A percentile compares a stretch with the other conserved stretches of the same genome.
Conservation (phyloP, 2,888 invertebrate species). For the Meteorus cinctellus region DNA sequence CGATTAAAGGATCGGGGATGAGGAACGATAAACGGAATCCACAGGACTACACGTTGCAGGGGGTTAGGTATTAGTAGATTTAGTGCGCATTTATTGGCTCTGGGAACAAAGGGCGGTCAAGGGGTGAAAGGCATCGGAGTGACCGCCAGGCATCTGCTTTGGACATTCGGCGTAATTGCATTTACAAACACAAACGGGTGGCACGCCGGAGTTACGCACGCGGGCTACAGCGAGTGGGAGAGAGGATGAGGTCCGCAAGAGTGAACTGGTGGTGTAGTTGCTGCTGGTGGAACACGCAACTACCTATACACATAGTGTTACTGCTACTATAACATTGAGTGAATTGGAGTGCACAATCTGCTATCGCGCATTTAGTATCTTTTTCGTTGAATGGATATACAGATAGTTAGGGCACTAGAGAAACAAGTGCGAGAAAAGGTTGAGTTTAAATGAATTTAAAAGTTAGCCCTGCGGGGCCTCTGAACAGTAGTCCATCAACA, state of each 20-base stretch:
- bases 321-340: constrained; percentile 23
- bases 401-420: neutral
- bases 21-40: constrained; percentile 36
- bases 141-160: constrained; percentile 68
- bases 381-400: neutral
- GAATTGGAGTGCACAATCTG: constrained; percentile 32
- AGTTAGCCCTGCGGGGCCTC: constrained; percentile 25
- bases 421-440: neutral
- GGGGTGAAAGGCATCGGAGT: constrained; percentile 61
- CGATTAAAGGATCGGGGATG: neutral
- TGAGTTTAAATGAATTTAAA: constrained; percentile 40
- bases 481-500: constrained; percentile 31
- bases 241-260: constrained; percentile 1
- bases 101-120: constrained; percentile 60
- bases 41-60: constrained; percentile 27
- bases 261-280: neutral
- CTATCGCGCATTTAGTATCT: constrained; percentile 12
- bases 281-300: neutral
- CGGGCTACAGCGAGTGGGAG: neutral
- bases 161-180: constrained; percentile 69
- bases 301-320: constrained; percentile 21
- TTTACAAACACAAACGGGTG: constrained; percentile 61
- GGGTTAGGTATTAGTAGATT: constrained; percentile 57
- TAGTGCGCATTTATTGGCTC: constrained; percentile 65
- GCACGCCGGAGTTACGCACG: constrained; percentile 44